Conservation (phyloP, 2,888 invertebrate genomes). For the Synergus laeviventris region DNA sequence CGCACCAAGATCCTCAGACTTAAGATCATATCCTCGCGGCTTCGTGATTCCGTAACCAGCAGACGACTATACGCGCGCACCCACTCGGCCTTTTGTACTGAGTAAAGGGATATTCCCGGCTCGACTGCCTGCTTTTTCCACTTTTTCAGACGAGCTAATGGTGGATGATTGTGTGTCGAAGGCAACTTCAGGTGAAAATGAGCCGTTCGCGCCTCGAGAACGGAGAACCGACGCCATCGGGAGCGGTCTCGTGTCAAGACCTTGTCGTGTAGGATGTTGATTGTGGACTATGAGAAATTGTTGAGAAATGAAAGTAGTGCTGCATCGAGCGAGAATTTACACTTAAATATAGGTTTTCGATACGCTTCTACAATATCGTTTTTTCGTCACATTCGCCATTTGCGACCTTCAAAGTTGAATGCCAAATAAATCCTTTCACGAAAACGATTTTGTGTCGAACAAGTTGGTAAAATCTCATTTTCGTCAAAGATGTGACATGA, state of each 20-base stretch:
- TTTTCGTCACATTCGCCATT: no score
- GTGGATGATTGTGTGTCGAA: slow-evolving; percentile 66
- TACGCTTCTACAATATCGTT: no score
- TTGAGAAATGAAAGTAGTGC: not conserved
- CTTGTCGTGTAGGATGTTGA: not conserved
- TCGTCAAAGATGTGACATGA: no score
- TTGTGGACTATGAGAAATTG: not conserved
- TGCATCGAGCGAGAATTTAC: no score
- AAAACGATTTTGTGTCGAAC: no score
- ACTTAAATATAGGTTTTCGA: no score
- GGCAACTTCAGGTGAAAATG: slow-evolving; percentile 64
- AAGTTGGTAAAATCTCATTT: no score
- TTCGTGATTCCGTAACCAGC: slow-evolving; percentile 59
- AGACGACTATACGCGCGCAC: slow-evolving; percentile 56
- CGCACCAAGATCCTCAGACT: slow-evolving; percentile 56
- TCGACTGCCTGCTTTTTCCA: slow-evolving; percentile 52
- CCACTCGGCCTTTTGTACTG: slow-evolving; percentile 54
- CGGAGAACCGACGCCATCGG: not conserved
- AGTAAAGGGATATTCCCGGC: slow-evolving; percentile 62
- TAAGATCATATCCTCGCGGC: slow-evolving; percentile 58
- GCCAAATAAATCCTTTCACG: no score
- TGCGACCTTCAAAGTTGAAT: no score
- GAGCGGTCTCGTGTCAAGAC: not conserved
- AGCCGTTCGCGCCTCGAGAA: slow-evolving; percentile 49
- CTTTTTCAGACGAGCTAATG: slow-evolving; percentile 66